Evolutionary conservation across 1,140 invertebrate genomes (phyloP).

Genomic region (Meteorus sp.): DNA sequence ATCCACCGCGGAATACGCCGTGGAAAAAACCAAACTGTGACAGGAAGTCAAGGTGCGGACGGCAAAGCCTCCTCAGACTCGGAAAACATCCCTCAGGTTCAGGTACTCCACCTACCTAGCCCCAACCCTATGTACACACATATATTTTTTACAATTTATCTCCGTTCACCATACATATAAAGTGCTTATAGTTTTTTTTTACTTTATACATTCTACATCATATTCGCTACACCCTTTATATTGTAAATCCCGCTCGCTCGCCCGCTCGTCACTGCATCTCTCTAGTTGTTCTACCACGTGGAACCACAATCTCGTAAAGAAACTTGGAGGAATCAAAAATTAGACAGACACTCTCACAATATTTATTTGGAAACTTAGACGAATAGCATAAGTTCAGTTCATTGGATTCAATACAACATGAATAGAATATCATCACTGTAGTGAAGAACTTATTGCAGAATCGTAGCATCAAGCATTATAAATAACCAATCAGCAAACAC

Average conservation of each 20-base stretch:
- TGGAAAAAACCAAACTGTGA: constrained; percentile 68
- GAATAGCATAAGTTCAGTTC: too few species aligned
- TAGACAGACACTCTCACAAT: too few species aligned
- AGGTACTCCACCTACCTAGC: constrained; percentile 54
- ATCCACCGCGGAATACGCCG: constrained; percentile 75
- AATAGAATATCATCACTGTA: too few species aligned
- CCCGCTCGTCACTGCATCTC: too few species aligned
- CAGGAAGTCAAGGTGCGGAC: constrained; percentile 57
- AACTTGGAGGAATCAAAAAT: too few species aligned
- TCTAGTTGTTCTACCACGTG: too few species aligned
- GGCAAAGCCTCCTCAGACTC: constrained; percentile 56
- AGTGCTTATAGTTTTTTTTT: not conserved
- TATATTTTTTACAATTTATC: constrained; percentile 8
- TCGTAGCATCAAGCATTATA: not conserved
- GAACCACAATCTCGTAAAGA: too few species aligned
- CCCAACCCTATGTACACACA: constrained; percentile 33
- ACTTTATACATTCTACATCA: too few species aligned
- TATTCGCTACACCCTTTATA: not conserved
- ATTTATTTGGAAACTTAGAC: too few species aligned
- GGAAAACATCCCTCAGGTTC: constrained; percentile 58
- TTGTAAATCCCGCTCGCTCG: not conserved
- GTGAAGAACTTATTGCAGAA: not conserved
- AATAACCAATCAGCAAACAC: not conserved
- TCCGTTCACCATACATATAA: too few species aligned
- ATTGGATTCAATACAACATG: too few species aligned